A percentile compares a stretch with the other conserved stretches of the same genome.
Conservation (phyloP, 2,113 vertebrate species). For the Microtus ochrogaster region DNA sequence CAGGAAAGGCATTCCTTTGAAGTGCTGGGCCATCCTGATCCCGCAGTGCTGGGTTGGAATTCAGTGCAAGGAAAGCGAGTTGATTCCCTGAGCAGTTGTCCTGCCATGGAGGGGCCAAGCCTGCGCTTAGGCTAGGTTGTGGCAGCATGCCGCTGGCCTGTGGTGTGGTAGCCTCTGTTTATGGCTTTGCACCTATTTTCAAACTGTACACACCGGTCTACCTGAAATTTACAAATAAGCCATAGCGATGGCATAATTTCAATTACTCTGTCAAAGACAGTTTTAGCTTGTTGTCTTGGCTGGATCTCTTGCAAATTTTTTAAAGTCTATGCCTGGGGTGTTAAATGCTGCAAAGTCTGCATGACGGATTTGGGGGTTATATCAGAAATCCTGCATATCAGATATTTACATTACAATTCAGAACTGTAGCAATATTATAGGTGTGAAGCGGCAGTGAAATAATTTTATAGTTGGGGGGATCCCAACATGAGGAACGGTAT, state of each 20-base stretch:
- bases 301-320: not conserved
- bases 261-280: not conserved
- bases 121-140: not conserved
- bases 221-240: not conserved
- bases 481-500: not conserved
- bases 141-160: fast-evolving
- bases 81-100: fast-evolving
- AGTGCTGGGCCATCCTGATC: not conserved
- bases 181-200: not conserved
- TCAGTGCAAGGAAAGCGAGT: not conserved
- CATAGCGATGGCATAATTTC: not conserved
- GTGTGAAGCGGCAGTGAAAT: not conserved
- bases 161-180: not conserved
- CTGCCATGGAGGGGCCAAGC: not conserved
- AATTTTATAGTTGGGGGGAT: not conserved
- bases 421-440: not conserved
- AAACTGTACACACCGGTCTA: not conserved
- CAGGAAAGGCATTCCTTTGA: not conserved
- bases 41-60: fast-evolving
- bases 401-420: not conserved
- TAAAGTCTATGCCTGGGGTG: not conserved
- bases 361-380: not conserved
- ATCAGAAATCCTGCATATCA: not conserved
- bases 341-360: not conserved
- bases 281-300: not conserved